Conservation (phyloP, 1,140 invertebrate genomes). For the Bombus confusus region DNA sequence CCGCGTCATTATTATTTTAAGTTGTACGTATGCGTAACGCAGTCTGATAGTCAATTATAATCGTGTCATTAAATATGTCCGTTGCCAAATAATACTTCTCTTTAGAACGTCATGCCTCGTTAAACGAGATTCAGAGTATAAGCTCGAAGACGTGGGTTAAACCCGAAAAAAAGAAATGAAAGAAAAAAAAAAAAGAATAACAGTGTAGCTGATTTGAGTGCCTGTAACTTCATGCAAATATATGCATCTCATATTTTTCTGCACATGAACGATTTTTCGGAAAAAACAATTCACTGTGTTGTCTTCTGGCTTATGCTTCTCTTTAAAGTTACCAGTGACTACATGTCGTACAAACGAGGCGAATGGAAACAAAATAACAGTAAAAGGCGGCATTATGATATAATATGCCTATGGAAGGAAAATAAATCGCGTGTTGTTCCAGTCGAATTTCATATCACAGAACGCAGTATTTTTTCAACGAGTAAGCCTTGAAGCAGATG, state of each 20-base stretch:
- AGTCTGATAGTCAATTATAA: slow-evolving; percentile 68
- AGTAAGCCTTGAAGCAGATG: slow-evolving; percentile 59
- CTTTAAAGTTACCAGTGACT: slow-evolving; percentile 11
- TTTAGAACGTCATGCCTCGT: slow-evolving; percentile 55
- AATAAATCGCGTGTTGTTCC: slow-evolving; percentile 55
- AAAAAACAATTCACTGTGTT: slow-evolving; percentile 12
- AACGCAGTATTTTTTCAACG: slow-evolving; percentile 74
- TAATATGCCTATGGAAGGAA: neutral
- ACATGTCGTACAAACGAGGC: slow-evolving; percentile 21
- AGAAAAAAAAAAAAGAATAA: slow-evolving; percentile 37
- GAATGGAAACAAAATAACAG: slow-evolving; percentile 41
- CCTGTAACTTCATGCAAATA: slow-evolving; percentile 67
- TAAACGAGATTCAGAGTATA: slow-evolving; percentile 61
- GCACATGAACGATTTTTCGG: slow-evolving; percentile 38
- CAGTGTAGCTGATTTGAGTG: slow-evolving; percentile 73
- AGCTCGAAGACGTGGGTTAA: slow-evolving; percentile 60
- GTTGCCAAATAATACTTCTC: slow-evolving; percentile 59
- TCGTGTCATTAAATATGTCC: slow-evolving; percentile 55
- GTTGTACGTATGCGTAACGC: slow-evolving; percentile 4
- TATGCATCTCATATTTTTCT: slow-evolving; percentile 70
- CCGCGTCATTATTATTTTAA: neutral
- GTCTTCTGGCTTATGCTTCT: slow-evolving; percentile 51
- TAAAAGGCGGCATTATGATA: slow-evolving; percentile 29
- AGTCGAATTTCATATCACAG: slow-evolving; percentile 67
- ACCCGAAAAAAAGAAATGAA: slow-evolving; percentile 9